Evolutionary conservation across 1,140 invertebrate genomes (phyloP), one percentile per base, ranked within the genome.

Genomic region (Coenobita brevimanus): DNA sequence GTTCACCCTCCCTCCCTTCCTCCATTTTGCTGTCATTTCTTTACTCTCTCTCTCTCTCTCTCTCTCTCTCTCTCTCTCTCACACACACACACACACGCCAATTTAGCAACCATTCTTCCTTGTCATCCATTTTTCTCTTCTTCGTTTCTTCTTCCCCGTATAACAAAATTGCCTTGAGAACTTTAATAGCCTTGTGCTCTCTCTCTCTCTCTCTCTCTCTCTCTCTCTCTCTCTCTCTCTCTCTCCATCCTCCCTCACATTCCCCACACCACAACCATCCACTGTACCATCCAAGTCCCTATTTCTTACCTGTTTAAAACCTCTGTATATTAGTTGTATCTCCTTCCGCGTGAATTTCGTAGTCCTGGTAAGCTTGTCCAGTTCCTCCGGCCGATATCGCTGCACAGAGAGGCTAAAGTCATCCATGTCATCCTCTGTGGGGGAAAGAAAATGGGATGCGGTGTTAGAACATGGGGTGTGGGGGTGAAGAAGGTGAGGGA

Each of bases 291-390:
- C 21, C 62, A n/a, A 3, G n/a, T 30, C 33, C 3, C 33, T 0
- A 27, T 30, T 27, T 30, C 78, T 24, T n/a, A 95, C 95, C 94
- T 98, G 97, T 92, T 98, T 98, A 92, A 98, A 98, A 8, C 97
- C 97, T 33, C 97, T 93, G 92, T 98, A 98, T 93, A 98, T 98
- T 62, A 97, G 95, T 91, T 98, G 97, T 85, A 98, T 97, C 93
- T 98, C 97, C 92, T 97, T 97, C 83, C 95, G 94, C 0, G 95
- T 95, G 93, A 98, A 98, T 91, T 97, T 97, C 8, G 97, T 97
- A 81, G 94, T 96, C 86, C 94, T 95, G 38, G 96, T 96, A 24
- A 98, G 64, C 64, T 82, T 82, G 81, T 82, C 41, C 38, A 82
- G 64, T 13, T 82, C 81, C 43, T 82, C 81, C 24, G 81, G 81